Base-by-base conservation (phyloP, 2,888 invertebrate species). In the Drosophila parthenogenetica region DNA sequence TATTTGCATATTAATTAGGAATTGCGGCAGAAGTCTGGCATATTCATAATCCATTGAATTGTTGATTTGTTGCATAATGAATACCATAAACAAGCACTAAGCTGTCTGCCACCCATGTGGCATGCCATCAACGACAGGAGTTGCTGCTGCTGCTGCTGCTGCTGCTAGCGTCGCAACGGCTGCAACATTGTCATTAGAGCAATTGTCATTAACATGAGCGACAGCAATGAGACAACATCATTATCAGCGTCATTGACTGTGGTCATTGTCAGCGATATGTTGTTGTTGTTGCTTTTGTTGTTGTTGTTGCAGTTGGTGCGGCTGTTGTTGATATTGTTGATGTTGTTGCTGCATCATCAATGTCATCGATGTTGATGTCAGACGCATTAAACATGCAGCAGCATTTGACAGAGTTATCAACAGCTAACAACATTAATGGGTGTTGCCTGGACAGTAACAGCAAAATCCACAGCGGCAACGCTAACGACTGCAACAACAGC, bases 351-450 rank as follows among this genome's bases (percentile, higher is more conserved):
- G 50, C 81, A 46, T 75, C 79, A 77, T 75, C 83, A 69, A 79
- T 66, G 77, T 74, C 78, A 73, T 73, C 57, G 73, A 79, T 79
- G 83, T 86, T 67, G 81, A 77, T 83, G 81, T 69, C 80, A 71
- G 75, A 73, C 81, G 69, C 85, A 87, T 86, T 87, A 84, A 87
- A 83, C 85, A 87, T 86, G 87, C 85, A 86, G 81, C 87, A 82
- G 81, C 82, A 79, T 76, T 76, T 87, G 77, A 86, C 85, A 81
- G 75, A 84, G 84, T 82, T 81, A 87, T 86, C 87, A 85, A 78
- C 81, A 77, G 77, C 87, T 86, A 87, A 85, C 85, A 87, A 72
- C 85, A 74, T 84, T 84, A 84, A 84, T 81, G 83, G 79, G 59
- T 68, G 77, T 81, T 68, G 72, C 50, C 63, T 62, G 60, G 46